Evolutionary conservation across 2,113 vertebrate genomes (phyloP), one percentile per base, ranked within the genome.

Genomic region (Pelmatolapia mariae): DNA sequence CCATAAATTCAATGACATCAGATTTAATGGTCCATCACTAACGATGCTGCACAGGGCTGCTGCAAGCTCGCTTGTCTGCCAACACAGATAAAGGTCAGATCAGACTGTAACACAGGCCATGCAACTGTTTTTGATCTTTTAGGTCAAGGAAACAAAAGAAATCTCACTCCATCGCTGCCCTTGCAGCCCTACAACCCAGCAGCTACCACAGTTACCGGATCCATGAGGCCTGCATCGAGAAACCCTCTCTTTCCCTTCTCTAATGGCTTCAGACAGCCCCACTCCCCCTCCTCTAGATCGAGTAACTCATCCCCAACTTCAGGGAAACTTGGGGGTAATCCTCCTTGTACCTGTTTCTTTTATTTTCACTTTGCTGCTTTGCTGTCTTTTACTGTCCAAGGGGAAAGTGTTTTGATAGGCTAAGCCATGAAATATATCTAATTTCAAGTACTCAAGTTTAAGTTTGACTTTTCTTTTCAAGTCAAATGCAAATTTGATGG

Each of bases 311-410:
- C 93, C 84, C 90, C 91, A 7, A 86, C 87, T 43, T 68, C 84
- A 3, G 84, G 92, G 83, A 95, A 59, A 85, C 84, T 83, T 36
- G 90, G 95, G 95, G 96, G 96, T 96, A 96, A 96, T 81, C 87
- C 33, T 88, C 85, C 81, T 71, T 40, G 43, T n/a, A n/a, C 78
- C 61, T 53, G 26, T 43, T 78, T 22, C 50, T 68, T 45, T 26
- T n/a, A 31, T 22, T 52, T 33, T 76, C 38, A 36, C 43, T 38
- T 36, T 68, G 16, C 18, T 59, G 11, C 45, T 78, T 52, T 78
- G 6, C 26, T 52, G 10, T 50, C 45, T 78, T 78, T 52, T 52
- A 52, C 26, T 78, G 18, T 78, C 73, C 73, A 78, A 78, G 43
- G 26, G 43, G 16, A 78, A 71, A 78, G 33, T 33, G 10, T 33